Conservation (phyloP, 2,888 invertebrate species). For the Leptopilina syphax region DNA sequence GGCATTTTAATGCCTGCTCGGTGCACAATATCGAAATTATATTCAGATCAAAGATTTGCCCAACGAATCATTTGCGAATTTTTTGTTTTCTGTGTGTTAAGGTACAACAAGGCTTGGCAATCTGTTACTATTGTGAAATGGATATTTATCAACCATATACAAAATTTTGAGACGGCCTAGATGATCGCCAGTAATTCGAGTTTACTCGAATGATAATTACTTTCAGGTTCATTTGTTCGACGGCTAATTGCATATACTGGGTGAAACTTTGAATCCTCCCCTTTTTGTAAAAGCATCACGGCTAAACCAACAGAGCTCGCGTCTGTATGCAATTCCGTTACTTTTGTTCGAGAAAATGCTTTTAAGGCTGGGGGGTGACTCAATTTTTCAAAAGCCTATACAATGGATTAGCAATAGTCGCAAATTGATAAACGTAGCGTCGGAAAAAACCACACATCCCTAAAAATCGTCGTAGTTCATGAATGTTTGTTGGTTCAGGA, state of each 20-base stretch:
- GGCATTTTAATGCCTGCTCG: neutral
- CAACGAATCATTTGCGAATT: slow-evolving; percentile 55
- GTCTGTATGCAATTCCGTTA: slow-evolving; percentile 52
- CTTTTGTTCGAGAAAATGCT: neutral
- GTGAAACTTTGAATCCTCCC: slow-evolving; percentile 29
- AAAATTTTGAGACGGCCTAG: no score
- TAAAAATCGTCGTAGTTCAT: slow-evolving; percentile 53
- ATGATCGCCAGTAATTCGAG: no score
- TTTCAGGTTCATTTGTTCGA: slow-evolving; percentile 57
- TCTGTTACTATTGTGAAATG: no score
- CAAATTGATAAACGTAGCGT: slow-evolving; percentile 50
- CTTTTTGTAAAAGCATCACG: slow-evolving; percentile 50
- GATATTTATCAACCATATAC: no score
- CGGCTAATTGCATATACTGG: slow-evolving; percentile 59
- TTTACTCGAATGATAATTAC: slow-evolving; percentile 56
- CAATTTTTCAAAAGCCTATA: slow-evolving; percentile 43
- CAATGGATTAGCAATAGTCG: slow-evolving; percentile 48
- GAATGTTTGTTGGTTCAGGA: slow-evolving; percentile 49
- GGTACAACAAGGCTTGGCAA: slow-evolving; percentile 55
- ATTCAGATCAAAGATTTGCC: slow-evolving; percentile 50
- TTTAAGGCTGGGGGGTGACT: neutral
- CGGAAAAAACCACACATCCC: slow-evolving; percentile 53
- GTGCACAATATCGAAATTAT: slow-evolving; percentile 40
- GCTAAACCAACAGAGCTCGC: slow-evolving; percentile 49
- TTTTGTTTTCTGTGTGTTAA: slow-evolving; percentile 50